Evolutionary conservation across 1,140 invertebrate species (phyloP).

Genomic region (Drosophila rhopaloa): DNA sequence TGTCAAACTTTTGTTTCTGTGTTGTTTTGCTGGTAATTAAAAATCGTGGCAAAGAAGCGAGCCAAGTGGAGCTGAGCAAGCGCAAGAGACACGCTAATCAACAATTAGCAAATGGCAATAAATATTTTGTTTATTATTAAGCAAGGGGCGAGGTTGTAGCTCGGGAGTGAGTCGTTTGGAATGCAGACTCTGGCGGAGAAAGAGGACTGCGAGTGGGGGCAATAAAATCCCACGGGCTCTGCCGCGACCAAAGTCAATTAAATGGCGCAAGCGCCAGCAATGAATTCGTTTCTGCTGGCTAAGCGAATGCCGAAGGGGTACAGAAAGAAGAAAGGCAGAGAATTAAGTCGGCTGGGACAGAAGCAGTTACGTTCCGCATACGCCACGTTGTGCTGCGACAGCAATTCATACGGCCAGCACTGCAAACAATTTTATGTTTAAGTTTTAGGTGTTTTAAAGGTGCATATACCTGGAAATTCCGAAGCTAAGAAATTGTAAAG

Average conservation of each 20-base stretch:
- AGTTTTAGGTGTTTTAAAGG: not conserved
- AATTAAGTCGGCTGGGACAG: slow-evolving; percentile 9
- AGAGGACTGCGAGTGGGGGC: not conserved
- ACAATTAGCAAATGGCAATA: slow-evolving; percentile 75
- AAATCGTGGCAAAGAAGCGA: slow-evolving; percentile 30
- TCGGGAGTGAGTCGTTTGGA: slow-evolving; percentile 5
- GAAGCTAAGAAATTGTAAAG: too few relatives aligned
- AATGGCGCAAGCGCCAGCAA: slow-evolving; percentile 66
- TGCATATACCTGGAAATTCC: slow-evolving; percentile 5
- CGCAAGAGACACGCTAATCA: slow-evolving; percentile 65
- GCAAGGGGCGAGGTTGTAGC: not conserved
- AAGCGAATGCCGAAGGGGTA: slow-evolving; percentile 40
- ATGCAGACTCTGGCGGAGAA: slow-evolving; percentile 26
- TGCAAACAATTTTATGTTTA: slow-evolving; percentile 3
- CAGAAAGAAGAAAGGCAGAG: slow-evolving; percentile 3
- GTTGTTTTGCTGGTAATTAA: not conserved
- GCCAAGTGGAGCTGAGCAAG: slow-evolving; percentile 41
- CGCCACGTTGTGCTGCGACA: slow-evolving; percentile 75
- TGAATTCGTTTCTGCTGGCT: slow-evolving; percentile 52
- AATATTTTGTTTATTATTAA: slow-evolving; percentile 66
- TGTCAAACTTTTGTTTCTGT: not conserved
- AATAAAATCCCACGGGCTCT: slow-evolving; percentile 57
- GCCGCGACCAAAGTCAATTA: slow-evolving; percentile 50
- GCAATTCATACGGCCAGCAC: slow-evolving; percentile 33
- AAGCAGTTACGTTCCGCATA: slow-evolving; percentile 66